Base-by-base conservation (phyloP, 2,888 invertebrate genomes). In the Ypsolopha scabrella region DNA sequence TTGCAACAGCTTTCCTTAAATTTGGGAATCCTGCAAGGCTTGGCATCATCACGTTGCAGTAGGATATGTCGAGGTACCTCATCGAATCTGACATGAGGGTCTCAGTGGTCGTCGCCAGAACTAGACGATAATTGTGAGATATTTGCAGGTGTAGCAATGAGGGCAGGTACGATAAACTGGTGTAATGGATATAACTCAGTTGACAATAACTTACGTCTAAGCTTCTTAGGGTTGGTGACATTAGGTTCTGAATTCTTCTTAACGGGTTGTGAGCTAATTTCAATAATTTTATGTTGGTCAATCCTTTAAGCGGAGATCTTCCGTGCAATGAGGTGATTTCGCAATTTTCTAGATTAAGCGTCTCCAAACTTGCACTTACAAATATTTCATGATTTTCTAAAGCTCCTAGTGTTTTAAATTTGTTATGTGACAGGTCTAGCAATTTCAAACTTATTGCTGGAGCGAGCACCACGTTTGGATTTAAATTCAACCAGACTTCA, bases 381-480 rank as follows among this genome's bases (percentile, higher is more conserved):
- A 93, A 68, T n/a, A 88, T 75, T 53, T 89, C 87, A 39, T 73
- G 70, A 48, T 79, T 76, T 13, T 83, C 83, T 45, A 81, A 75
- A 57, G 78, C 82, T 1, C 80, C 85, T 64, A 92, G 81, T 39
- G 76, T 80, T 41, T 63, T 69, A 41, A 94, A 74, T 38, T 83
- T 86, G 70, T 94, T 94, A 48, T 85, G 73, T 0, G 91, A 90
- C n/a, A 94, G 71, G 56, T 90, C 88, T n/a, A 94, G 71, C 41
- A 76, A 80, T 61, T 81, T 83, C 48, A 94, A 72, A 48, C 77
- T 89, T 0, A 68, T 68, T 0, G 88, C 80, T 53, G 81, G 77
- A 50, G 68, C 61, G 33, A 90, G 75, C 1, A 89, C 78, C 35
- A 81, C 71, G 53, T 82, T 87, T 0, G 90, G 88, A 65, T 83